Conservation (phyloP, 2,113 vertebrate species). For the Rhinopomastus cyanomelas region DNA sequence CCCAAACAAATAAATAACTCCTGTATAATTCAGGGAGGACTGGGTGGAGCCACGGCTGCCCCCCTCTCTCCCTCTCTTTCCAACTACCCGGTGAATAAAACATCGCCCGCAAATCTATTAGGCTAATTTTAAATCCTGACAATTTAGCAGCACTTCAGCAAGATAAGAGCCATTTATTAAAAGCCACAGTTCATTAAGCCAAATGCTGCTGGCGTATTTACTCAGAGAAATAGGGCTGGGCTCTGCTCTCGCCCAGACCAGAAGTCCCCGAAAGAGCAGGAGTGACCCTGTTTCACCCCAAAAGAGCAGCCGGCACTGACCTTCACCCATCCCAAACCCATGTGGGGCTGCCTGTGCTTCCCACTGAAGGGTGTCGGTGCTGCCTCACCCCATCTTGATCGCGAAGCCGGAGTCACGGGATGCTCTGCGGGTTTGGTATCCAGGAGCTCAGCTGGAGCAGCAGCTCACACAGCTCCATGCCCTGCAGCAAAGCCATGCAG, state of each 20-base stretch:
- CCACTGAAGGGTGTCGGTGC: accelerated
- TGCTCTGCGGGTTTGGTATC: neutral
- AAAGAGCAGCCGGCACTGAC: neutral
- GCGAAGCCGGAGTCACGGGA: accelerated
- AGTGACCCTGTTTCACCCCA: neutral
- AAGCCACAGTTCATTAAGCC: constrained; percentile 82
- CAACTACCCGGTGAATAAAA: constrained; percentile 75
- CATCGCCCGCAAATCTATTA: constrained; percentile 79
- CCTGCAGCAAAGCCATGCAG: neutral
- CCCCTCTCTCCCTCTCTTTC: constrained; percentile 34
- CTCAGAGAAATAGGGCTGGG: constrained; percentile 57
- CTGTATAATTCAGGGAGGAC: constrained; percentile 74
- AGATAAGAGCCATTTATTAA: constrained; percentile 83
- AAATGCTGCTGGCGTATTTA: constrained; percentile 76
- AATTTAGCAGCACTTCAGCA: constrained; percentile 78
- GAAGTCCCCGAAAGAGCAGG: neutral
- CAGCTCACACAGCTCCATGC: accelerated
- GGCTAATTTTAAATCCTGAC: constrained; percentile 82
- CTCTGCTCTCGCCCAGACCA: neutral
- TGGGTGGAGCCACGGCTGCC: constrained; percentile 39
- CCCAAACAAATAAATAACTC: constrained; percentile 79
- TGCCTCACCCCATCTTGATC: neutral
- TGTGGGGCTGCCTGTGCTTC: accelerated
- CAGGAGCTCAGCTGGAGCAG: neutral
- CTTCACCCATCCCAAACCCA: accelerated